Percentiles rank a stretch among this genome's conserved stretches.
Conservation (phyloP, 2,888 invertebrate species). For the Luperina testacea region DNA sequence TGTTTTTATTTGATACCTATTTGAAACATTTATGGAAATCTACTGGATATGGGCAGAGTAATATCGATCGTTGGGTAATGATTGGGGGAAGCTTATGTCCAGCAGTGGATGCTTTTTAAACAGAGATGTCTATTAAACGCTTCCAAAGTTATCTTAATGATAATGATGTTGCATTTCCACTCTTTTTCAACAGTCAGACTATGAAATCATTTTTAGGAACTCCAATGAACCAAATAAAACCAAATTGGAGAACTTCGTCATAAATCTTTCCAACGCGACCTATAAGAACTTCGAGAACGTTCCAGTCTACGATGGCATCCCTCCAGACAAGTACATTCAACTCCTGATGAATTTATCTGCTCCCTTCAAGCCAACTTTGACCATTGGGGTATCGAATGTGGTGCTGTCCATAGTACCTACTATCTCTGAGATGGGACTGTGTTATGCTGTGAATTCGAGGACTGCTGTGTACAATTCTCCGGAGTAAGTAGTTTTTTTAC, state of each 20-base stretch:
- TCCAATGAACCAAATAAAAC: constrained; percentile 86
- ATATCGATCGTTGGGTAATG: background rate
- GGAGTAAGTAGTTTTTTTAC: constrained; percentile 80
- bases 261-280: constrained; percentile 89
- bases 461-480: constrained; percentile 91
- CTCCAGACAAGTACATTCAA: constrained; percentile 90
- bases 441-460: constrained; percentile 92
- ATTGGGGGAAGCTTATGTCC: background rate
- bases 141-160: no score
- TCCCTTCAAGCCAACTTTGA: constrained; percentile 86
- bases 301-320: constrained; percentile 89
- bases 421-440: constrained; percentile 92
- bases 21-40: background rate
- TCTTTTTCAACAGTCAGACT: background rate
- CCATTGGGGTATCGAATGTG: constrained; percentile 89
- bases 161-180: background rate
- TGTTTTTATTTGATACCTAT: background rate
- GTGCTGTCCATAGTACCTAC: constrained; percentile 89
- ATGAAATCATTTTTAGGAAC: constrained; percentile 72
- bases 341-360: constrained; percentile 88
- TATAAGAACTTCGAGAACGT: constrained; percentile 91
- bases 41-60: background rate
- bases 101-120: background rate
- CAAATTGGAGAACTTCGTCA: constrained; percentile 89
- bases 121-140: background rate